A percentile compares a stretch with the other conserved stretches of the same genome.
phyloP scores from a whole-genome alignment of 2,113 vertebrate species.

The Brachyhypopomus gauderio region DNA sequence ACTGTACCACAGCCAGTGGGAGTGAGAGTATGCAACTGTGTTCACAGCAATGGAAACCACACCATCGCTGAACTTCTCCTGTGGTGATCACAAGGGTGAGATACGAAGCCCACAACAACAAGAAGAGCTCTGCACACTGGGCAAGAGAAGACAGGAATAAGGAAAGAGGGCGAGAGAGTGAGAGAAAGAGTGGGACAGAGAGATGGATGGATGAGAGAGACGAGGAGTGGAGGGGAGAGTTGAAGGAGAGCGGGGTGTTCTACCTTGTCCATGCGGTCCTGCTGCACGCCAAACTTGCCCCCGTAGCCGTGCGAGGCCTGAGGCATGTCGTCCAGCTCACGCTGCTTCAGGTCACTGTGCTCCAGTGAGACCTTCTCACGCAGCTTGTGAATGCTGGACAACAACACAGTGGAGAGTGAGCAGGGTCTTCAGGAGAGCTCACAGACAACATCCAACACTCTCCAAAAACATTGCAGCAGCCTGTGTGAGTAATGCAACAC shows the following conservation, averaged over 20 bases:
- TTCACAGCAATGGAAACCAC: no score
- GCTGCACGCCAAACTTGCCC: constrained; percentile 91
- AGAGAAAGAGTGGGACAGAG: background rate
- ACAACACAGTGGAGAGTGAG: background rate
- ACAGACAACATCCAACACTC: no score
- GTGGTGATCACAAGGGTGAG: no score
- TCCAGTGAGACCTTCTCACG: constrained; percentile 89
- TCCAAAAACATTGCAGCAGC: no score
- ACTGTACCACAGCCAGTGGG: background rate
- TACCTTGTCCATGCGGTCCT: constrained; percentile 97
- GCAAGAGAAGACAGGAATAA: background rate
- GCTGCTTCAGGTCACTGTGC: constrained; percentile 87
- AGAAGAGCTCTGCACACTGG: background rate
- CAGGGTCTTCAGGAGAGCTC: background rate
- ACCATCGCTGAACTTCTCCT: no score
- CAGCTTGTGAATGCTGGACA: constrained; percentile 84
- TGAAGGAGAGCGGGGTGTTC: background rate
- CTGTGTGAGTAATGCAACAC: no score
- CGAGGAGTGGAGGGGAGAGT: background rate
- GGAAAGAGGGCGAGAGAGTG: no score
- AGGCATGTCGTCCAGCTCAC: constrained; percentile 84
- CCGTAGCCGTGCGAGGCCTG: constrained; percentile 93
- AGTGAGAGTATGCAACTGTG: no score
- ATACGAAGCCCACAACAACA: no score
- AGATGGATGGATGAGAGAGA: constrained; percentile 15